Evolutionary conservation across 1,140 invertebrate species (phyloP).

Genomic region (Penaeus japonicus): DNA sequence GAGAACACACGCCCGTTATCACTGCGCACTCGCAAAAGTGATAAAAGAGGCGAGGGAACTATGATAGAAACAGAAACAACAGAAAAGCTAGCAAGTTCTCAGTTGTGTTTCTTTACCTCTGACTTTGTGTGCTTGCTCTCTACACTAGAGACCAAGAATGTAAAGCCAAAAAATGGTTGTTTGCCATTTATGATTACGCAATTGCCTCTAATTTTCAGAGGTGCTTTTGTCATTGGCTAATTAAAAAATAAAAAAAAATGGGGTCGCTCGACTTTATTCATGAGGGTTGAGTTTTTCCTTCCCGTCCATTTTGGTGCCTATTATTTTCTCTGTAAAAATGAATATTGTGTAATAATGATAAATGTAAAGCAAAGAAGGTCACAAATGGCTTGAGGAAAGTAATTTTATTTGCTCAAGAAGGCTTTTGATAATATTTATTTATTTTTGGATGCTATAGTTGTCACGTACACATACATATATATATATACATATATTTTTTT

Average conservation of each 20-base stretch:
- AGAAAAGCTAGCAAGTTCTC: background rate
- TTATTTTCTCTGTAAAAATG: too few relatives aligned
- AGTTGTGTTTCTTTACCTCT: background rate
- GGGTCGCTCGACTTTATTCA: background rate
- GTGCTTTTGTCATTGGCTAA: background rate
- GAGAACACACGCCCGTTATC: too few relatives aligned
- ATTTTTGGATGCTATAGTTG: slow-evolving; percentile 10
- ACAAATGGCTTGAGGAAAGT: slow-evolving; percentile 3
- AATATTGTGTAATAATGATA: too few relatives aligned
- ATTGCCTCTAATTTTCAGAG: slow-evolving; percentile 48
- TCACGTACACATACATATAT: slow-evolving; percentile 2
- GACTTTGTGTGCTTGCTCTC: background rate
- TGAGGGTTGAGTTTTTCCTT: background rate
- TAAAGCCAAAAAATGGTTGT: slow-evolving; percentile 26
- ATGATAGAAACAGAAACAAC: background rate
- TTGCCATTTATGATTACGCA: slow-evolving; percentile 21
- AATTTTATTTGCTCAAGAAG: slow-evolving; percentile 30
- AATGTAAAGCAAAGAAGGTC: slow-evolving; percentile 35
- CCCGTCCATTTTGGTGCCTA: too few relatives aligned
- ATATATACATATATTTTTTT: background rate
- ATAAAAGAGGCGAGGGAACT: too few relatives aligned
- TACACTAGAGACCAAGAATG: slow-evolving; percentile 1
- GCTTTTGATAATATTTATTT: slow-evolving; percentile 42
- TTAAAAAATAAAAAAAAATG: background rate
- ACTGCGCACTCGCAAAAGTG: too few relatives aligned